A percentile compares a stretch with the other conserved stretches of the same genome.
Evolutionary conservation across 2,797 vertebrate genomes (phyloP).

Genomic region (Mus minutoides): DNA sequence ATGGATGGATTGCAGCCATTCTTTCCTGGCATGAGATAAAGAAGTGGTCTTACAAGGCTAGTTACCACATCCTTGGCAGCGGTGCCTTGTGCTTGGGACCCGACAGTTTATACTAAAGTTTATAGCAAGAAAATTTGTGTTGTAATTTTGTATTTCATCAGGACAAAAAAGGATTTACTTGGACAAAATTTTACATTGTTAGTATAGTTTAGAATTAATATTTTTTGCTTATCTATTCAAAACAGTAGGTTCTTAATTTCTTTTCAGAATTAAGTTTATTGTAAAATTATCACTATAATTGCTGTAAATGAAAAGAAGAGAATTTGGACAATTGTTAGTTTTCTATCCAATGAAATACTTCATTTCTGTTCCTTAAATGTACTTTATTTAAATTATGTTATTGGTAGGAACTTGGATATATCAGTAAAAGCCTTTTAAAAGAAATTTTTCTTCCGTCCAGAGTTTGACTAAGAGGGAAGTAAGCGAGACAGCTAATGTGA

Average conservation of each 20-base stretch:
- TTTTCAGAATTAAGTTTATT: constrained; percentile 48
- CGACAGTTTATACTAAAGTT: not conserved
- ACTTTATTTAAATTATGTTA: constrained; percentile 44
- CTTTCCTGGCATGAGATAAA: constrained; percentile 5
- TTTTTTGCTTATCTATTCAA: constrained; percentile 66
- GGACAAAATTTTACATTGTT: constrained; percentile 20
- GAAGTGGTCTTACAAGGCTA: constrained; percentile 60
- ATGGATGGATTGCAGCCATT: constrained; percentile 18
- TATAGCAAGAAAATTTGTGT: not conserved
- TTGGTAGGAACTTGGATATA: constrained; percentile 56
- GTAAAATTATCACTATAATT: constrained; percentile 26
- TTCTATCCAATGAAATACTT: constrained; percentile 41
- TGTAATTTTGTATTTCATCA: constrained; percentile 37
- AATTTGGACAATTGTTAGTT: constrained; percentile 41
- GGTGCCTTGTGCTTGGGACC: constrained; percentile 47
- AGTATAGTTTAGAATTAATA: constrained; percentile 55
- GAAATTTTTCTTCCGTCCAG: constrained; percentile 35
- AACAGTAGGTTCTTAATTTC: constrained; percentile 39
- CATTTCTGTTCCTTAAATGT: constrained; percentile 46
- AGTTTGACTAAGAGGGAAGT: constrained; percentile 36
- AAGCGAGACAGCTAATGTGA: not conserved
- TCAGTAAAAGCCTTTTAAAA: constrained; percentile 26
- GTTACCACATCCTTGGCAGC: constrained; percentile 46
- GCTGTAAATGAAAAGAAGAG: not conserved
- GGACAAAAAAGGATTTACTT: constrained; percentile 16